These are phyloP conservation scores for Apeltes quadracus DNA, from an alignment of 2,113 vertebrate genomes.

Conservation along the genomic window DNA sequence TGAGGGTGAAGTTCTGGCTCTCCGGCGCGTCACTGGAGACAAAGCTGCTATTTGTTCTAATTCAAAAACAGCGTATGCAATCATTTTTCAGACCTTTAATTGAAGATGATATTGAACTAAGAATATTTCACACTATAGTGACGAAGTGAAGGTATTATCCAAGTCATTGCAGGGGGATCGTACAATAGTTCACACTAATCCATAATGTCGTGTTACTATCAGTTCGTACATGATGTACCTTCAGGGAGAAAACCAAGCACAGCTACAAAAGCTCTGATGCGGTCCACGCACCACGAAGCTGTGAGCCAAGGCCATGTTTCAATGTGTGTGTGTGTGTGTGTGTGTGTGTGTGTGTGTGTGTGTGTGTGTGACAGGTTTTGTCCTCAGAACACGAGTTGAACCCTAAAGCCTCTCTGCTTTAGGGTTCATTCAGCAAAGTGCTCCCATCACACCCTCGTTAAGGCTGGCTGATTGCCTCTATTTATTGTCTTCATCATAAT, in stretches of 20 bases:
- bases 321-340: too few relatives aligned
- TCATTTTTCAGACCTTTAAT: too few relatives aligned
- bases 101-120: too few relatives aligned
- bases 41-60: not conserved
- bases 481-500: conserved; percentile 55
- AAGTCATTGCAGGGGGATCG: too few relatives aligned
- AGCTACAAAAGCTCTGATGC: too few relatives aligned
- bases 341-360: conserved; percentile 5
- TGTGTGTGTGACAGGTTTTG: conserved; percentile 14
- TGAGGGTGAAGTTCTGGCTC: conserved; percentile 51
- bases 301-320: too few relatives aligned
- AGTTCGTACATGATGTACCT: too few relatives aligned
- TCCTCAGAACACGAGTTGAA: conserved; percentile 25
- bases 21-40: not conserved
- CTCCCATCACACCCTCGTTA: conserved; percentile 52
- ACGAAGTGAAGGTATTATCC: too few relatives aligned
- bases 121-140: not conserved
- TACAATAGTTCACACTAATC: too few relatives aligned
- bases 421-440: conserved; percentile 49
- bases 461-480: conserved; percentile 62
- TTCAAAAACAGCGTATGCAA: not conserved
- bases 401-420: conserved; percentile 33
- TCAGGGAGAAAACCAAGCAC: too few relatives aligned
- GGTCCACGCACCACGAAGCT: too few relatives aligned
- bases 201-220: too few relatives aligned